These are phyloP conservation scores for Pheosia gnoma DNA, from an alignment of 2,888 invertebrate genomes.

Conservation along the genomic window DNA sequence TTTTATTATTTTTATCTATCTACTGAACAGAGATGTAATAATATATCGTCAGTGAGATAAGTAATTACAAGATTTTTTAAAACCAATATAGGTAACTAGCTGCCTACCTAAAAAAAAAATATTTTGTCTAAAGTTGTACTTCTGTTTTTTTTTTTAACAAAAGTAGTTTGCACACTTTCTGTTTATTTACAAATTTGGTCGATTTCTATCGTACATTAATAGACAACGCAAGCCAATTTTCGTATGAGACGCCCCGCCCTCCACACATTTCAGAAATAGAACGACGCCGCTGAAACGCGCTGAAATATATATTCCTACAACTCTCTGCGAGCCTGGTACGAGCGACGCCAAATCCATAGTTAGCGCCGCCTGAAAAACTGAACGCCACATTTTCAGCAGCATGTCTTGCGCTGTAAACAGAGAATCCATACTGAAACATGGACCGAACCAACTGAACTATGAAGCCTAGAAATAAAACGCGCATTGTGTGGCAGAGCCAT, in stretches of 20 bases:
- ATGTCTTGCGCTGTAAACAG: conserved; percentile 1
- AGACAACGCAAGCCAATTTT: conserved; percentile 10
- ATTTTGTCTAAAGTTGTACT: too few relatives aligned
- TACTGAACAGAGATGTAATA: too few relatives aligned
- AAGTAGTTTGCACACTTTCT: too few relatives aligned
- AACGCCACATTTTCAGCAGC: conserved; percentile 43
- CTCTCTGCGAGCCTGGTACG: conserved; percentile 60
- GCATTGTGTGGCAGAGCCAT: conserved; percentile 22
- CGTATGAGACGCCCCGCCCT: conserved; percentile 31
- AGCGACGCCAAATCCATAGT: conserved; percentile 70
- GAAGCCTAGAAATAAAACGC: background rate
- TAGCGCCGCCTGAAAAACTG: conserved; percentile 58
- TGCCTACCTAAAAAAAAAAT: too few relatives aligned
- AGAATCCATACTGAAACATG: background rate
- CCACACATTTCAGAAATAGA: conserved; percentile 42
- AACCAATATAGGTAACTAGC: too few relatives aligned
- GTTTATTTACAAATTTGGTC: too few relatives aligned
- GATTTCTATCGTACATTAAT: conserved; percentile 2
- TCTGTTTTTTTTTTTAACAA: too few relatives aligned
- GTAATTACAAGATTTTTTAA: too few relatives aligned
- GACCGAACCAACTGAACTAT: background rate
- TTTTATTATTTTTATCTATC: too few relatives aligned
- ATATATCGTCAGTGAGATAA: too few relatives aligned
- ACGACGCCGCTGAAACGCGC: conserved; percentile 44
- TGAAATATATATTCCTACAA: conserved; percentile 56